Evolutionary conservation across 2,113 vertebrate genomes (phyloP), one percentile per base, ranked within the genome.

Genomic region (Dasyornis broadbenti): DNA sequence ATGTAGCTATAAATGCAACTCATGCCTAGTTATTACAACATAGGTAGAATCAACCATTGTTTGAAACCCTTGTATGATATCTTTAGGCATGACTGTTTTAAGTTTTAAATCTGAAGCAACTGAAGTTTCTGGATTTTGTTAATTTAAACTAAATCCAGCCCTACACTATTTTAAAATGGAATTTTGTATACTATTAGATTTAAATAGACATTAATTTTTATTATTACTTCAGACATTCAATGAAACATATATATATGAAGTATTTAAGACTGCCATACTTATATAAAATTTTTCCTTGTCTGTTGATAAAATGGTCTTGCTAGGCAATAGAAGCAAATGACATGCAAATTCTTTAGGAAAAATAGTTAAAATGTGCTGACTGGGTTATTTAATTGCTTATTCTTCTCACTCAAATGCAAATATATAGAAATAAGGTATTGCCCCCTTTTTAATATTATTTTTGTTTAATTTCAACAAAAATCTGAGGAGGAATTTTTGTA

Each of bases 51-150:
- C 84, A 87, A 24, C 59, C 59, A 80, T 82, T 95, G 61, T 82
- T 79, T 89, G 66, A 66, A 90, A 50, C 35, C 27, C 50, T 90
- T 47, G 42, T 47, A 2, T 86, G 40, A 45, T 76, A 82, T 54
- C 90, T 95, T 95, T 66, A 72, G 75, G 42, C 50, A 80, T 89
- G 65, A 61, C 54, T 89, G 15, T 5, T 89, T 50, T 31, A 87
- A 85, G 44, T 69, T 92, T 91, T 90, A 86, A 91, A 90, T 83
- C 42, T 68, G 64, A 82, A 92, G 80, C n/a, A 90, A 82, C 50
- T 85, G 70, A 79, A 80, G 93, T 88, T 85, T 87, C 50, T 94
- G 84, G 50, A 53, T 79, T 95, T 89, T 94, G n/a, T 69, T 94
- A 60, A 37, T 85, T 92, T 85, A 91, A 90, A 85, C 61, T 91